A percentile compares a stretch with the other conserved stretches of the same genome.
Conservation (phyloP, 2,113 vertebrate genomes). For the Saiga tatarica region DNA sequence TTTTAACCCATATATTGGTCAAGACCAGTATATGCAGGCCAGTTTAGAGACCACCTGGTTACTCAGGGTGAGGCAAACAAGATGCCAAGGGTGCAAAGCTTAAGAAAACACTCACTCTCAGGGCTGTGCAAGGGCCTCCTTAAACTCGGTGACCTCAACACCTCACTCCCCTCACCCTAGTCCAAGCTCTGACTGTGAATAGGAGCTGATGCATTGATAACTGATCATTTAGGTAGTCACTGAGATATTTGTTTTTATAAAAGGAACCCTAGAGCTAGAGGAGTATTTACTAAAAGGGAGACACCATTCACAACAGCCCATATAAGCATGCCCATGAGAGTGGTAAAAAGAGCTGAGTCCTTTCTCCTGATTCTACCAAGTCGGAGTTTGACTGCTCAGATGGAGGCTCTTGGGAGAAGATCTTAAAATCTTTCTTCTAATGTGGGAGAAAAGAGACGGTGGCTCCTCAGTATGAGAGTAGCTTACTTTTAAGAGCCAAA, state of each 20-base stretch:
- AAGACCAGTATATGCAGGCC: neutral
- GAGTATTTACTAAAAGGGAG: neutral
- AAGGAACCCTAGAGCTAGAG: neutral
- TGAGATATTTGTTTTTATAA: neutral
- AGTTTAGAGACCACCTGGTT: neutral
- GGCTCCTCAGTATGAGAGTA: neutral
- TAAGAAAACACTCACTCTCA: neutral
- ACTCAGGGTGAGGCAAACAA: neutral
- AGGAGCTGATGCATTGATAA: neutral
- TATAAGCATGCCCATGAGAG: neutral
- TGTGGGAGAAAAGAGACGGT: neutral
- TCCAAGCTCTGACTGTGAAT: neutral
- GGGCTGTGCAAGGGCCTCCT: neutral
- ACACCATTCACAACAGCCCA: neutral
- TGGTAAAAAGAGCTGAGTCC: neutral
- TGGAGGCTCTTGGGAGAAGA: neutral
- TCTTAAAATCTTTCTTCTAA: neutral
- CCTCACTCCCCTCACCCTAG: neutral
- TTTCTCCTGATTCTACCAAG: neutral
- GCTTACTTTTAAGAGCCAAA: neutral
- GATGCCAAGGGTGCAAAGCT: too few relatives aligned
- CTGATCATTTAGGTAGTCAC: neutral
- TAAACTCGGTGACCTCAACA: accelerated
- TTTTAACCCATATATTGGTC: neutral
- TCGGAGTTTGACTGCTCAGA: neutral